These are phyloP conservation scores for Drosophila demipolita DNA, from an alignment of 2,888 invertebrate genomes.

Conservation along the genomic window DNA sequence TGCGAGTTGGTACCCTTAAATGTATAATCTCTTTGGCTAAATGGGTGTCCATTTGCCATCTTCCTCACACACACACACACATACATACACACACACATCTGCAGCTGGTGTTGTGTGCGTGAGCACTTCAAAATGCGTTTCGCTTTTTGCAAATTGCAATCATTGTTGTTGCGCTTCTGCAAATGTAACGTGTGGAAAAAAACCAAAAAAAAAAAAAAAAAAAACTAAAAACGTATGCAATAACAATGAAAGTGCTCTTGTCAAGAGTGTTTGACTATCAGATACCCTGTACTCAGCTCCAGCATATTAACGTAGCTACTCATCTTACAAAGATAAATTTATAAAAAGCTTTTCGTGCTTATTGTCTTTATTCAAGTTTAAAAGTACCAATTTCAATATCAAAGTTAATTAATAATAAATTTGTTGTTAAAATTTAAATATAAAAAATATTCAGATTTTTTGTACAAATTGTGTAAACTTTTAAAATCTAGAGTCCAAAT, in stretches of 20 bases:
- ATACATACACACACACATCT: background rate
- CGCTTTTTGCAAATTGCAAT: slow-evolving; percentile 71
- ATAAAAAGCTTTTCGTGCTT: background rate
- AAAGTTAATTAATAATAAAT: background rate
- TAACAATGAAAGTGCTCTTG: background rate
- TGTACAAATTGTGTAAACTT: background rate
- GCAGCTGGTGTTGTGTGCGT: slow-evolving; percentile 17
- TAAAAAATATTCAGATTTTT: background rate
- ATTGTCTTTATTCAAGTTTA: background rate
- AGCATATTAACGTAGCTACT: background rate
- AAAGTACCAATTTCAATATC: background rate
- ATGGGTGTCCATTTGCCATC: slow-evolving; percentile 26
- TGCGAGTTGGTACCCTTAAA: slow-evolving; percentile 59
- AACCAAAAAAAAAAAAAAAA: slow-evolving; percentile 35
- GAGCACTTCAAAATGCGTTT: slow-evolving; percentile 59
- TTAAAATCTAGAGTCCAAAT: too few relatives aligned
- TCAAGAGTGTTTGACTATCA: background rate
- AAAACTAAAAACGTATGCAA: slow-evolving; percentile 4
- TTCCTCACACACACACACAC: slow-evolving; percentile 1
- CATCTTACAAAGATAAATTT: background rate
- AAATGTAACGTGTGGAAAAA: slow-evolving; percentile 27
- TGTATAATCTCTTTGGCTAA: slow-evolving; percentile 59
- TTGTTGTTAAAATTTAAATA: background rate
- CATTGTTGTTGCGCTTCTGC: slow-evolving; percentile 57
- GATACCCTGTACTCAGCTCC: background rate